Conservation (phyloP, 2,797 vertebrate genomes). For the Tachyglossus aculeatus region DNA sequence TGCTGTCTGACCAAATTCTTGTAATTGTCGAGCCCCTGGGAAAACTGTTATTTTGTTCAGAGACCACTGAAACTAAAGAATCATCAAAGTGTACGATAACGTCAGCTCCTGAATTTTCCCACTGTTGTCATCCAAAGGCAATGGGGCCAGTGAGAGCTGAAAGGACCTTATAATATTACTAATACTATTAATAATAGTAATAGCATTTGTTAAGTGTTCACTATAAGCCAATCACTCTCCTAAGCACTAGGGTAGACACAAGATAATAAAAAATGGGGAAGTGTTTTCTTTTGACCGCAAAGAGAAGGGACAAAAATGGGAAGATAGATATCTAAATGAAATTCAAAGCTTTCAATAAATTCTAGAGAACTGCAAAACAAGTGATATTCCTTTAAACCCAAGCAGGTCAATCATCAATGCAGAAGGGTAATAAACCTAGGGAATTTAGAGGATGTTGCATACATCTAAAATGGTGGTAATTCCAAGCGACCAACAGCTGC, state of each 20-base stretch:
- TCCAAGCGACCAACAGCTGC: background rate
- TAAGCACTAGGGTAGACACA: no score
- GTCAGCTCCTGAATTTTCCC: slow-evolving; percentile 43
- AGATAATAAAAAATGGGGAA: background rate
- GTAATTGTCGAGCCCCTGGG: background rate
- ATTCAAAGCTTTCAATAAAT: no score
- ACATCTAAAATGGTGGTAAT: no score
- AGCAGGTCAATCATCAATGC: background rate
- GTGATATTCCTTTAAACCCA: background rate
- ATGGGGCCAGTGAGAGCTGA: background rate
- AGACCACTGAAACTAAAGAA: background rate
- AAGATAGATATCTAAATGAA: background rate
- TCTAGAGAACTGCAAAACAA: background rate
- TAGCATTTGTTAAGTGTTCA: no score
- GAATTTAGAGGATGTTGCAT: no score
- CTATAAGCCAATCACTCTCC: no score
- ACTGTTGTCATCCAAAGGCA: slow-evolving; percentile 49
- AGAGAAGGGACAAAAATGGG: background rate
- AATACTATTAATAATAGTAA: no score
- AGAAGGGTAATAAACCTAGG: accelerated
- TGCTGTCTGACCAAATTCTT: no score
- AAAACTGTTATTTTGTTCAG: no score
- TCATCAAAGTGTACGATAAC: accelerated
- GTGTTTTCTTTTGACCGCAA: background rate
- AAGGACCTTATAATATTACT: background rate